Conservation (phyloP, 2,797 vertebrate species). For the Sebastes vulpes region DNA sequence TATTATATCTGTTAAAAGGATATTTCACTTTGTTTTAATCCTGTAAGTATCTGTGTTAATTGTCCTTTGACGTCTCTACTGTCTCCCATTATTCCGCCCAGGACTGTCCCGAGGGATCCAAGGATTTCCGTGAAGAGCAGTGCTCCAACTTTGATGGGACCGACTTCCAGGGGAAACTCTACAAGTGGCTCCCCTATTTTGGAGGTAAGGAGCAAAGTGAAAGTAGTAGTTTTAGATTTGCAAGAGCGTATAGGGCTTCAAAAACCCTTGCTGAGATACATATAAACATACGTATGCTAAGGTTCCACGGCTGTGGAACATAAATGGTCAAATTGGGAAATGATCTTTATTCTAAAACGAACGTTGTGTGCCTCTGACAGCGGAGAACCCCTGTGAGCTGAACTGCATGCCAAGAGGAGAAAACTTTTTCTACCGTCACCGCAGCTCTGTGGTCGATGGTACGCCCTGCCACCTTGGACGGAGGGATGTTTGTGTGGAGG, state of each 20-base stretch:
- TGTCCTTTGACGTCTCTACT: not conserved
- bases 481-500: constrained; percentile 92
- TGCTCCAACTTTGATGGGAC: constrained; percentile 91
- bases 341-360: not conserved
- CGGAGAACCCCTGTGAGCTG: constrained; percentile 94
- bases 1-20: not conserved
- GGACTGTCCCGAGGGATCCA: constrained; percentile 91
- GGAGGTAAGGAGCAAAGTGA: constrained; percentile 85
- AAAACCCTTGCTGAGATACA: not conserved
- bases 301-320: not conserved
- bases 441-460: constrained; percentile 90
- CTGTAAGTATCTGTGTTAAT: not conserved
- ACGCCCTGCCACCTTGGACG: constrained; percentile 93
- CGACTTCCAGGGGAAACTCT: constrained; percentile 92
- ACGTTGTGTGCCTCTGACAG: constrained; percentile 65
- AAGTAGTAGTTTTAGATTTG: not conserved
- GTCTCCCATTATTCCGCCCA: constrained; percentile 50
- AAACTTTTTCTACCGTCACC: constrained; percentile 95
- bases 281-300: not conserved
- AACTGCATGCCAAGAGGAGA: constrained; percentile 98
- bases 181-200: constrained; percentile 96
- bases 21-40: not conserved
- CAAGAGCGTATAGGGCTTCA: not conserved
- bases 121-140: constrained; percentile 95
- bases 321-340: not conserved